Evolutionary conservation across 2,113 vertebrate species (phyloP).

Genomic region (Tachycineta bicolor): DNA sequence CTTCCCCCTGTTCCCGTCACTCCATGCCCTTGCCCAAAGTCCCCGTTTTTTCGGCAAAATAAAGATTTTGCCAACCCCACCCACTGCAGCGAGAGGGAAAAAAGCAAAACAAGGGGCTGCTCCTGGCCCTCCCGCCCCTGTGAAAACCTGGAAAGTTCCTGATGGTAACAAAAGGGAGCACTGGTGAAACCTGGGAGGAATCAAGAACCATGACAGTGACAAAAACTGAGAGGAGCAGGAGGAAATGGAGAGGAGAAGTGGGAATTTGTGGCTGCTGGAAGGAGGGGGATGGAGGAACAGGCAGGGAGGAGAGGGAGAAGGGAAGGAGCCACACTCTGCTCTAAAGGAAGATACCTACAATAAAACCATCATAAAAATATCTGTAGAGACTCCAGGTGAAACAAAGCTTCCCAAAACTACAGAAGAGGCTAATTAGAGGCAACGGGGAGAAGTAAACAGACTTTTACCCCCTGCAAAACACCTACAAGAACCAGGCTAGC

Average conservation of each 20-base stretch:
- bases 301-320: neutral
- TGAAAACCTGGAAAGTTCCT: rapidly evolving
- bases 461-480: neutral
- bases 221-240: neutral
- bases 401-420: neutral
- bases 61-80: neutral
- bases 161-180: neutral
- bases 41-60: too few species aligned
- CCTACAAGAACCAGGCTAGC: neutral
- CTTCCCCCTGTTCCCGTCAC: too few species aligned
- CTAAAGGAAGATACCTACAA: neutral
- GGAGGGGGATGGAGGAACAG: neutral
- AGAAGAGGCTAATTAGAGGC: neutral
- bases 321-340: neutral
- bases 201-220: neutral
- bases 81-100: neutral
- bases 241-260: neutral
- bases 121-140: neutral
- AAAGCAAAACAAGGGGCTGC: neutral
- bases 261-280: neutral
- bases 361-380: neutral
- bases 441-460: neutral
- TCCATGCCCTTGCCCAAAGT: neutral
- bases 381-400: neutral
- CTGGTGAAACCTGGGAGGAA: neutral